phyloP scores from a whole-genome alignment of 1,140 invertebrate species.

The Anoplophora glabripennis region DNA sequence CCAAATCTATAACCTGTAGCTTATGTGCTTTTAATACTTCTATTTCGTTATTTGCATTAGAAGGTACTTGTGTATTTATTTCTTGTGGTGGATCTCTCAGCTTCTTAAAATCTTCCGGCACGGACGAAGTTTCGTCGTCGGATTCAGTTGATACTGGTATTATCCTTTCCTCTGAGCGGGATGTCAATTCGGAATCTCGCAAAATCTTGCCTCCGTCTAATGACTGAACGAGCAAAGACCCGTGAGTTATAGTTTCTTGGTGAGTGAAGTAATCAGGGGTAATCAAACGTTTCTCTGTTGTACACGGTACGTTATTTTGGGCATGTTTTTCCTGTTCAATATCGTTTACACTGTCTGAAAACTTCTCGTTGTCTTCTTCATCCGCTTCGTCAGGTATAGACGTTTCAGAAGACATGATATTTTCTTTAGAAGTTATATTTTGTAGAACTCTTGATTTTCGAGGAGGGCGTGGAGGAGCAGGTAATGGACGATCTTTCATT shows the following conservation, averaged over 20 bases:
- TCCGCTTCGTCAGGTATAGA: not conserved
- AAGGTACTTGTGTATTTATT: conserved; percentile 5
- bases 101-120: conserved; percentile 41
- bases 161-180: conserved; percentile 20
- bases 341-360: too few species aligned
- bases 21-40: conserved; percentile 54
- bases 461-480: conserved; percentile 76
- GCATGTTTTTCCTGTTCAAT: not conserved
- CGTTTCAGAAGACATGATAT: conserved; percentile 21
- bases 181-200: conserved; percentile 29
- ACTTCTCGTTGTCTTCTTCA: too few species aligned
- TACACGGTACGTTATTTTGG: conserved; percentile 7
- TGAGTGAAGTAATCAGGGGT: conserved; percentile 44
- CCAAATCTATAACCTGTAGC: conserved; percentile 67
- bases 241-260: conserved; percentile 46
- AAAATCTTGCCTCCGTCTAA: conserved; percentile 33
- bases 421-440: conserved; percentile 40
- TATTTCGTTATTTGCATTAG: conserved; percentile 27
- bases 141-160: conserved; percentile 27
- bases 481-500: conserved; percentile 76
- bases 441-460: conserved; percentile 52
- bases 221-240: conserved; percentile 42
- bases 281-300: conserved; percentile 54
- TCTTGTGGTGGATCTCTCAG: conserved; percentile 27
- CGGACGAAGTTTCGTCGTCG: conserved; percentile 41